Evolutionary conservation across 2,797 vertebrate species (phyloP).

Genomic region (Sebastes reedi): DNA sequence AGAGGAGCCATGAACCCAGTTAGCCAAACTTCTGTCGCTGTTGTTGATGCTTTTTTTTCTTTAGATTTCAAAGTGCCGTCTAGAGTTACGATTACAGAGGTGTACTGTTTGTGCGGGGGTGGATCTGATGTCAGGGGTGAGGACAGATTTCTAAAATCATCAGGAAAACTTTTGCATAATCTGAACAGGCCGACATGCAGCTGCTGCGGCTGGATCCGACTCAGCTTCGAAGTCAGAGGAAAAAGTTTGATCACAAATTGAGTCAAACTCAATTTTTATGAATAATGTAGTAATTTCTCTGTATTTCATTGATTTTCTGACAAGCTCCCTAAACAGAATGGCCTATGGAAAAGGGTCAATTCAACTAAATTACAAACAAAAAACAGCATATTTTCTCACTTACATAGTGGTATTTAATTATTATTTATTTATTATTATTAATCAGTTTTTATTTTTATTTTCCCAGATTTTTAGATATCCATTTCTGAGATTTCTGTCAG

Average conservation of each 20-base stretch:
- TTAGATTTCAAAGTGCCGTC: conserved; percentile 19
- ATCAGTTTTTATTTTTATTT: background rate
- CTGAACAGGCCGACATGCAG: background rate
- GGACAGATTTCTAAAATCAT: conserved; percentile 11
- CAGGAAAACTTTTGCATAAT: conserved; percentile 2
- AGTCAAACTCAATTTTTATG: background rate
- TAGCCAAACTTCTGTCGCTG: conserved; percentile 45
- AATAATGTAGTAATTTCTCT: background rate
- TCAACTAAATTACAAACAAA: background rate
- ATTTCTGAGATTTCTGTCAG: background rate
- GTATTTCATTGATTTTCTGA: too few relatives aligned
- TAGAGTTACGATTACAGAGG: conserved; percentile 12
- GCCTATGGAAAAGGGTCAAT: background rate
- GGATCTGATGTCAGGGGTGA: conserved; percentile 19
- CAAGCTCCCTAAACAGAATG: background rate
- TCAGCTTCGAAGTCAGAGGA: background rate
- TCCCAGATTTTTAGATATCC: background rate
- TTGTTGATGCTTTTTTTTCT: conserved; percentile 12
- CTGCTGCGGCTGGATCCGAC: conserved; percentile 4
- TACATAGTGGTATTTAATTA: background rate
- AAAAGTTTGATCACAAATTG: background rate
- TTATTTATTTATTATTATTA: too few relatives aligned
- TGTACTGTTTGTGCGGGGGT: background rate
- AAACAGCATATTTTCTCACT: background rate
- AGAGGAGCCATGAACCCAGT: conserved; percentile 51